Base-by-base conservation (phyloP, 2,888 invertebrate species). In the Drosophila algonquin region DNA sequence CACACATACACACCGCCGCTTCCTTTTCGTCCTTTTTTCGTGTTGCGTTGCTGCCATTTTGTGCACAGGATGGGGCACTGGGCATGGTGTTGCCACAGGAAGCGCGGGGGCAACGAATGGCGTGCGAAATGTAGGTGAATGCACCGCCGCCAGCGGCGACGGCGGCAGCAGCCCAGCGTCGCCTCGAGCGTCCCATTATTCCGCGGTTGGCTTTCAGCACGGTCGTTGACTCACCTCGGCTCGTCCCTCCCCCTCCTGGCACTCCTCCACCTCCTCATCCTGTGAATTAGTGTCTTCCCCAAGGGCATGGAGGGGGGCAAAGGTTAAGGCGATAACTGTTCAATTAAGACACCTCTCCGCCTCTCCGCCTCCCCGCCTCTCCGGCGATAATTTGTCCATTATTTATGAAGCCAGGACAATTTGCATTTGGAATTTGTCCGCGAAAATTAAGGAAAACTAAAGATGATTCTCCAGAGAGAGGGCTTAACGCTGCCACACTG, bases 41-140 rank as follows among this genome's bases (percentile, higher is more conserved):
- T 7, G n/a, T n/a, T n/a, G n/a, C n/a, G n/a, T 75, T 63, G 84
- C 73, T 76, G 81, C 79, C 87, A 78, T 87, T 80, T 85, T 84
- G 75, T 6, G 56, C 54, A 8, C 54, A 8, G 32, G 9, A 21
- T 1, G 50, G 7, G 32, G 53, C 40, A 4, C 4, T 16, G 45
- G 16, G 18, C 27, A 12, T n/a, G 40, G 44, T 16, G 55, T 50
- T 40, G 45, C 50, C 52, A 63, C 40, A 40, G 14, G 40, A 14
- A n/a, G n/a, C 40, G 0, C 21, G 14, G 40, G 40, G 40, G n/a
- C 40, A n/a, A 7, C 40, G 40, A 73, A 64, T 75, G 75, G 76
- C 69, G 73, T 75, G 57, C 69, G 64, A 70, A 87, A 85, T 85
- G 81, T 86, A 81, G 85, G 85, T 86, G 88, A 88, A 88, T 88